These are phyloP conservation scores for Cyrtodaria siliqua DNA, from an alignment of 2,888 invertebrate species.

Conservation along the genomic window DNA sequence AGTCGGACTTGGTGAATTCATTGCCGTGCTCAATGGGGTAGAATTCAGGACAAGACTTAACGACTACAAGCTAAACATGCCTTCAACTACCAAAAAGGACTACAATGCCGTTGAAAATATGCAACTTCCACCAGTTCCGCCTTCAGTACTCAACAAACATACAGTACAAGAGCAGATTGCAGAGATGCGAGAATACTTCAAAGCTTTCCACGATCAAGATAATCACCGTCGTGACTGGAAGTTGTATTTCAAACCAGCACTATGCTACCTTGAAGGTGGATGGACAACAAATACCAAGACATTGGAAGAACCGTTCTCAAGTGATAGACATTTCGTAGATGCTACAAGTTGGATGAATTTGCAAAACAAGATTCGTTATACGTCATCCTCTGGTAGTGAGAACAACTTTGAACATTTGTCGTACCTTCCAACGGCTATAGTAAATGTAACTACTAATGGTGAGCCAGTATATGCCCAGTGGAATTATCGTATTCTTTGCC, in stretches of 20 bases:
- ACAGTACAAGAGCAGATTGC: constrained; percentile 67
- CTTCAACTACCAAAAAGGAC: constrained; percentile 49
- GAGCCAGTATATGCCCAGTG: too few species aligned
- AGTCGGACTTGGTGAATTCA: constrained; percentile 73
- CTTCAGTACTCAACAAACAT: constrained; percentile 65
- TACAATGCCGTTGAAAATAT: constrained; percentile 72
- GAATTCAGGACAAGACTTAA: constrained; percentile 82
- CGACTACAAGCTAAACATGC: constrained; percentile 78
- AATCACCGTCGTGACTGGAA: constrained; percentile 68
- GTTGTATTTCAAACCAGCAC: constrained; percentile 76
- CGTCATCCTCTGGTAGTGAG: constrained; percentile 75
- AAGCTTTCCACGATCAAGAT: constrained; percentile 77
- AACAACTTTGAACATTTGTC: constrained; percentile 73
- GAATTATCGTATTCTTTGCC: constrained; percentile 74
- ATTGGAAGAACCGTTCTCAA: constrained; percentile 78
- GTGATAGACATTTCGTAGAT: too few species aligned
- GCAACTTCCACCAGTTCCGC: constrained; percentile 78
- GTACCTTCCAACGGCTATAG: constrained; percentile 78
- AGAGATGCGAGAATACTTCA: constrained; percentile 80
- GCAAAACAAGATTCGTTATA: constrained; percentile 75
- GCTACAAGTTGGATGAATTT: constrained; percentile 78
- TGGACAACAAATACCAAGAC: constrained; percentile 74
- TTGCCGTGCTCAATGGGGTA: constrained; percentile 78
- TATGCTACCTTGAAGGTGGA: constrained; percentile 79
- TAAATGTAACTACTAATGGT: too few species aligned